Base-by-base conservation (phyloP, 1,140 invertebrate genomes). In the Nasonia vitripennis region DNA sequence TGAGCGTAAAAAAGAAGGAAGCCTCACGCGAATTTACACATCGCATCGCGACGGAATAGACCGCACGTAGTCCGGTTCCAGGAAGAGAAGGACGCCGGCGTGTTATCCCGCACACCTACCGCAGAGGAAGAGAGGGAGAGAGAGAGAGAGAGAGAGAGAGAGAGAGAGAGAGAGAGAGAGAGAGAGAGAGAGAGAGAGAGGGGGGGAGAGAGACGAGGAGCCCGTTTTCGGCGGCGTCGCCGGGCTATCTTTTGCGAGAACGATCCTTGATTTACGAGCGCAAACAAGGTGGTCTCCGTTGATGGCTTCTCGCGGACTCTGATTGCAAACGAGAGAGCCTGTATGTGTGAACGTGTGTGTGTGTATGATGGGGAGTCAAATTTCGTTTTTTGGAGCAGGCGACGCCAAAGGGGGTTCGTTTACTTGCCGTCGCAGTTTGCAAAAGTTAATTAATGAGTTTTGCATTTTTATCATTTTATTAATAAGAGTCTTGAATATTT, bases 211-310 rank as follows among this genome's bases (percentile, higher is more conserved):
- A 55, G 51, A 12, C 4, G 14, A 17, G 45, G 31, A 41, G 71
- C 51, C 12, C 74, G 23, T 74, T 85, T 85, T 86, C 80, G 85
- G 73, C 27, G 27, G 55, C 73, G 41, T 5, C 48, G 62, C 20
- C 62, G 83, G n/a, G 48, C 48, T 62, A 62, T 62, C 55, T 62
- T 62, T 62, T 62, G 75, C 51, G 81, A 78, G 81, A 87, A 86
- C 62, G 83, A 87, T 87, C 83, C 55, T 87, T 87, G 87, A 89
- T 89, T 89, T 89, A 89, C 78, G 87, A 87, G 83, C 82, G 23
- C 86, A 89, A 89, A 89, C 88, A 86, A 89, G 88, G 88, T 88
- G 88, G 88, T 89, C 87, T 83, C 80, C 67, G 11, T 41, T 84
- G 73, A 77, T 77, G 81, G 81, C 81, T 31, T 20, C 34, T 55